A percentile compares a stretch with the other conserved stretches of the same genome.
Conservation (phyloP, 2,888 invertebrate species). For the Oscheius sp. region DNA sequence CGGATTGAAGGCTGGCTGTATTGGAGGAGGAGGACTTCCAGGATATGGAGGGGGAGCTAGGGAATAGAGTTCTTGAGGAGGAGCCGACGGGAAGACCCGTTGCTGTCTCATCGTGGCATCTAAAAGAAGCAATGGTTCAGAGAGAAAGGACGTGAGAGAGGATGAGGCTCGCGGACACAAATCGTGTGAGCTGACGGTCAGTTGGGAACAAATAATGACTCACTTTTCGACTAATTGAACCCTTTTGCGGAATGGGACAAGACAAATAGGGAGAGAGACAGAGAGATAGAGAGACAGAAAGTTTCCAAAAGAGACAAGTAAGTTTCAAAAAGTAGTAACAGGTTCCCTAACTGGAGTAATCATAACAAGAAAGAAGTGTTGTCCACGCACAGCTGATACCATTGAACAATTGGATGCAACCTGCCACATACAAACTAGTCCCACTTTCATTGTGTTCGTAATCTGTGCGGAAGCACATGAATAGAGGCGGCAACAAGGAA, state of each 20-base stretch:
- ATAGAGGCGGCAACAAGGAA: background rate
- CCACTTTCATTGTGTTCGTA: background rate
- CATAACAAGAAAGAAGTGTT: background rate
- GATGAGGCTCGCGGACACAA: slow-evolving; percentile 11
- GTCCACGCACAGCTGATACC: no score
- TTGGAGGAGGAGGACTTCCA: slow-evolving; percentile 12
- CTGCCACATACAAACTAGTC: no score
- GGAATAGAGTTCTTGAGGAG: slow-evolving; percentile 34
- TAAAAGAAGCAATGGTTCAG: background rate
- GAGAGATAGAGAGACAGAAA: slow-evolving; percentile 12
- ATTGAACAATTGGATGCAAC: no score
- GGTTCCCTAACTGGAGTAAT: background rate
- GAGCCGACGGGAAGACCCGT: slow-evolving; percentile 36
- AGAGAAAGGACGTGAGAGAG: slow-evolving; percentile 7
- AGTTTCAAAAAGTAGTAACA: background rate
- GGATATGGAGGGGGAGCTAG: slow-evolving; percentile 30
- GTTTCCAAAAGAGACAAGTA: background rate
- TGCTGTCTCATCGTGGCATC: slow-evolving; percentile 25
- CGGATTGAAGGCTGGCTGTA: slow-evolving; percentile 9
- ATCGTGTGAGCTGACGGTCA: slow-evolving; percentile 15
- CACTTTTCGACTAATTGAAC: slow-evolving; percentile 12
- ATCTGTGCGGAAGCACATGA: slow-evolving; percentile 10
- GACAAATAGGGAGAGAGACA: slow-evolving; percentile 2
- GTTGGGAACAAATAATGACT: slow-evolving; percentile 25
- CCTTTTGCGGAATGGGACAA: background rate